These are phyloP conservation scores for Mimas tiliae DNA, from an alignment of 2,888 invertebrate species.

Conservation along the genomic window DNA sequence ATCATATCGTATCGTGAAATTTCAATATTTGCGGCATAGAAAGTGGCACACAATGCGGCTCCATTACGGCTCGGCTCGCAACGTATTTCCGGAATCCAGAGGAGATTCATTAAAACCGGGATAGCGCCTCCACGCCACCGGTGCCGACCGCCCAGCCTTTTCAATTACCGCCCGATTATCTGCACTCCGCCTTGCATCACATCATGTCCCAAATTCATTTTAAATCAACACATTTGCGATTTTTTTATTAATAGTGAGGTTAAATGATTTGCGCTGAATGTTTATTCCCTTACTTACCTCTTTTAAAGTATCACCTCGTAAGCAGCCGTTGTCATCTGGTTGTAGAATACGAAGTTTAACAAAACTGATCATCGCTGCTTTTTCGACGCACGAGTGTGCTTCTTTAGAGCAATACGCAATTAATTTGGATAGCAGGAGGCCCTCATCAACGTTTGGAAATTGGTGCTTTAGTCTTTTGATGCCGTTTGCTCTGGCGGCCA, in stretches of 20 bases:
- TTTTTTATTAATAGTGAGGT: not conserved
- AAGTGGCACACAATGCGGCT: constrained; percentile 79
- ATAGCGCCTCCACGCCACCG: constrained; percentile 46
- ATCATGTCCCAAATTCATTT: constrained; percentile 49
- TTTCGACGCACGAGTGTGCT: constrained; percentile 96
- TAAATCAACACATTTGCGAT: constrained; percentile 36
- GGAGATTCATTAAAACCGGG: constrained; percentile 75
- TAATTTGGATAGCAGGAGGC: constrained; percentile 93
- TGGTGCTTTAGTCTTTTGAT: constrained; percentile 93
- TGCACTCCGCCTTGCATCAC: constrained; percentile 50
- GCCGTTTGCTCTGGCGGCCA: constrained; percentile 96
- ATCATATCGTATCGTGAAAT: constrained; percentile 70
- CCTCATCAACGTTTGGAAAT: constrained; percentile 95
- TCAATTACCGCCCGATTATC: constrained; percentile 77
- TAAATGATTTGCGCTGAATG: constrained; percentile 22
- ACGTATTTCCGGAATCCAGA: constrained; percentile 81
- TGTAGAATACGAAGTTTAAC: constrained; percentile 95
- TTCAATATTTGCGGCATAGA: constrained; percentile 78
- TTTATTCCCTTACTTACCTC: constrained; percentile 82
- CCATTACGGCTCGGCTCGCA: constrained; percentile 75
- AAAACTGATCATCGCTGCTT: constrained; percentile 97
- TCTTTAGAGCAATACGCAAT: constrained; percentile 97
- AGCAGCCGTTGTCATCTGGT: constrained; percentile 92
- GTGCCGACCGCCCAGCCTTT: constrained; percentile 48
- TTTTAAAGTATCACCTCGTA: constrained; percentile 91